Evolutionary conservation across 1,140 invertebrate species (phyloP), one percentile per base, ranked within the genome.

Genomic region (Antheraea pernyi): DNA sequence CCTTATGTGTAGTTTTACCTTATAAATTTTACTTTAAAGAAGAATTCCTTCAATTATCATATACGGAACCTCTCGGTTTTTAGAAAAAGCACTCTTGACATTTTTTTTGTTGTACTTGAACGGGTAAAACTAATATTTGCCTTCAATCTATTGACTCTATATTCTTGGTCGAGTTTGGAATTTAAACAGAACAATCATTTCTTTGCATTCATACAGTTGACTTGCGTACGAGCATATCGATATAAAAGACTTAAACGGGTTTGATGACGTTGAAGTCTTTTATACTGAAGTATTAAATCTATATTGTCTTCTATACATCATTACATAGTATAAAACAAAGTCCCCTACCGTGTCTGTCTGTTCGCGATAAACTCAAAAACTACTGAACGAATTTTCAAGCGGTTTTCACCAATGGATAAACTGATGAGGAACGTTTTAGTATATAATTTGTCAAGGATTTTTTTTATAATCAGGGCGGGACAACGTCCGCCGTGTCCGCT

Each of bases 81-180:
- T 53, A 58, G 18, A 19, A 60, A 10, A 18, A 59, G 16, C 37
- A 19, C 39, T 11, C 65, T 60, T 69, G 0, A 19, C 65, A 18
- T 10, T 61, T 70, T n/a, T 67, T 65, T 63, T 67, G 19, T 13
- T 53, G 10, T 60, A 16, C 46, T 39, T 13, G 60, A 64, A 59
- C 68, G 68, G 46, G 59, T 68, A 65, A 48, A 73, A 64, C 74
- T 72, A 81, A 81, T 79, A 79, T 79, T 81, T 77, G 71, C 66
- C 36, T 71, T 76, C 72, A 72, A 81, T 77, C 68, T 77, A 69
- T 81, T 81, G 72, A 73, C 67, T 77, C 73, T 77, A 77, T 58
- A 19, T 65, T 71, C 53, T 66, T n/a, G 58, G 67, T 68, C 65
- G 68, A 63, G 61, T 63, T 63, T 63, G 61, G 61, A 63, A 66